A percentile compares a stretch with the other conserved stretches of the same genome.
Evolutionary conservation across 2,888 invertebrate species (phyloP).

Genomic region (Diadegma fenestrale): DNA sequence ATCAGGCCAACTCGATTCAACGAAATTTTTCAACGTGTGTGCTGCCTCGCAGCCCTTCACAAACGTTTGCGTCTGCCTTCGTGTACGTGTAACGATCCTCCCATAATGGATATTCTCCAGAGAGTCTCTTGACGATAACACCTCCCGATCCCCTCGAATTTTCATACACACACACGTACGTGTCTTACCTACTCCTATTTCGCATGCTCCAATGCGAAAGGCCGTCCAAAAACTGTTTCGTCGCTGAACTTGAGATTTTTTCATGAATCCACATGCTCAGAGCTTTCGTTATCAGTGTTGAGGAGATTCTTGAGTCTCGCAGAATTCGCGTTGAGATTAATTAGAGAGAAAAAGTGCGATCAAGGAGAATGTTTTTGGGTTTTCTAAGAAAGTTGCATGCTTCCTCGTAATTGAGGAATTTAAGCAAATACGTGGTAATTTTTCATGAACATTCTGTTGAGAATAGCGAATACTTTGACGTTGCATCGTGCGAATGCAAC

Average conservation of each 20-base stretch:
- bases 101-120: constrained; percentile 29
- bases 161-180: constrained; percentile 29
- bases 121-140: constrained; percentile 46
- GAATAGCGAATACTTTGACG: too few relatives aligned
- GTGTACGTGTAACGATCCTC: constrained; percentile 18
- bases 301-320: too few relatives aligned
- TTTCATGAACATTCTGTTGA: too few relatives aligned
- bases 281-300: too few relatives aligned
- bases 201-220: neutral
- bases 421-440: too few relatives aligned
- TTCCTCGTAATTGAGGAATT: too few relatives aligned
- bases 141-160: constrained; percentile 52
- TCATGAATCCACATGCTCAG: neutral
- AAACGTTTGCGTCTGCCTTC: neutral
- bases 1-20: constrained; percentile 20
- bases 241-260: neutral
- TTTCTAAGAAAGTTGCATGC: too few relatives aligned
- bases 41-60: constrained; percentile 20
- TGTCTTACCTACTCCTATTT: neutral
- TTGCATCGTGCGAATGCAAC: too few relatives aligned
- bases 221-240: neutral
- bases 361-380: too few relatives aligned
- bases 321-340: too few relatives aligned
- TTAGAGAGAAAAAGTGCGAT: too few relatives aligned
- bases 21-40: neutral